A percentile compares a stretch with the other conserved stretches of the same genome.
Conservation (phyloP, 1,140 invertebrate species). For the Aphis craccivora region DNA sequence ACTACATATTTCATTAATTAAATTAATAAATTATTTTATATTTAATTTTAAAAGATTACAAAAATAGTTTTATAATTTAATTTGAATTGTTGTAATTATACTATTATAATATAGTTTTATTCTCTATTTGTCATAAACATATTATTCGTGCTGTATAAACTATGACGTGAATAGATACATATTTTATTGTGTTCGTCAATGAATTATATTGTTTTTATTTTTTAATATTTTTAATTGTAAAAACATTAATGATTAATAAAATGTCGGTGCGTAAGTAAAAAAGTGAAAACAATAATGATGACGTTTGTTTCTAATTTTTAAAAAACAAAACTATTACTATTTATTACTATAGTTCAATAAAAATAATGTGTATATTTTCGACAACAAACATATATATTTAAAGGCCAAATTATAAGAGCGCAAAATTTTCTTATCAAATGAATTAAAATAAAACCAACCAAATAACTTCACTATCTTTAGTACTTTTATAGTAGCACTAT, state of each 20-base stretch:
- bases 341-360: background rate
- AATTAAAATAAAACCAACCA: background rate
- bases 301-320: background rate
- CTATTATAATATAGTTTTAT: background rate
- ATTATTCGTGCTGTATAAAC: background rate
- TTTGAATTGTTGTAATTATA: background rate
- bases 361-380: background rate
- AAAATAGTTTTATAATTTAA: background rate
- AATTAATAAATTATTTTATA: background rate
- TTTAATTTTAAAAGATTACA: background rate
- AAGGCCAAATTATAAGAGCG: background rate
- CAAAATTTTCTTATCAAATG: background rate
- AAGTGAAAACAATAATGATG: background rate
- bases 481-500: background rate
- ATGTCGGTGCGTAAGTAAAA: background rate
- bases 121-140: background rate
- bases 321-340: background rate
- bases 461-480: background rate
- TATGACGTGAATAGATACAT: background rate
- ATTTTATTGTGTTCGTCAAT: background rate
- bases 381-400: background rate
- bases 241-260: background rate
- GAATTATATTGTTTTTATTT: background rate
- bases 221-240: background rate
- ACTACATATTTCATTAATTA: background rate